phyloP scores from a whole-genome alignment of 2,113 vertebrate genomes.

The Bubo blakistoni region DNA sequence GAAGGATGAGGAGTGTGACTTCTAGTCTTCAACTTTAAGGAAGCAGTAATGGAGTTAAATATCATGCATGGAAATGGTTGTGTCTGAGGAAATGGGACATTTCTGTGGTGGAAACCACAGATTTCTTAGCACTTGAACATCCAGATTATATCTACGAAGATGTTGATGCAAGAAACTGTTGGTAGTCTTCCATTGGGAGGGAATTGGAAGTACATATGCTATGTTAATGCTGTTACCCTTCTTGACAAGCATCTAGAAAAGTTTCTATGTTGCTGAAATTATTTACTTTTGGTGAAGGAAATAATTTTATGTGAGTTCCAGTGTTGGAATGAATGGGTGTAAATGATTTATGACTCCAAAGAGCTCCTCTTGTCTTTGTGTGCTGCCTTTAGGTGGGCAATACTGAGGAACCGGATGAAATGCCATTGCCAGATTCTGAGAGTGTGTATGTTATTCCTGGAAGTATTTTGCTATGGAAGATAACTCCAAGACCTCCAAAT shows the following conservation, averaged over 20 bases:
- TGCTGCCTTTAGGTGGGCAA: constrained; percentile 69
- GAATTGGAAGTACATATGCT: background rate
- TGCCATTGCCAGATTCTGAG: constrained; percentile 89
- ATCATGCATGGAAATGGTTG: background rate
- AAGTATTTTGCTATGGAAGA: constrained; percentile 91
- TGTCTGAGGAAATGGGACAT: background rate
- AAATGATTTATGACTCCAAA: background rate
- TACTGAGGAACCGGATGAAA: constrained; percentile 90
- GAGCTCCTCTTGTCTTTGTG: background rate
- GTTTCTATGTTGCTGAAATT: background rate
- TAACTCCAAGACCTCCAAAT: constrained; percentile 91
- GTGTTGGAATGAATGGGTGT: background rate
- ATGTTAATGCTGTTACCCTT: background rate
- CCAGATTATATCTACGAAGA: background rate
- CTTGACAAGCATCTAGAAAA: background rate
- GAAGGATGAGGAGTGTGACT: background rate
- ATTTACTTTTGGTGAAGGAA: background rate
- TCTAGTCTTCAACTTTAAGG: background rate
- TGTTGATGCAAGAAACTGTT: background rate
- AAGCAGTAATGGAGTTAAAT: background rate
- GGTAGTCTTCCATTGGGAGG: background rate
- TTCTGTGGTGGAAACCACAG: background rate
- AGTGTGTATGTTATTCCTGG: constrained; percentile 91
- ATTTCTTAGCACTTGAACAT: background rate
- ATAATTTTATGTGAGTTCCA: background rate